Percentiles rank a stretch among this genome's conserved stretches.
These are phyloP conservation scores for Agapostemon virescens DNA, from an alignment of 2,888 invertebrate species.

Conservation along the genomic window DNA sequence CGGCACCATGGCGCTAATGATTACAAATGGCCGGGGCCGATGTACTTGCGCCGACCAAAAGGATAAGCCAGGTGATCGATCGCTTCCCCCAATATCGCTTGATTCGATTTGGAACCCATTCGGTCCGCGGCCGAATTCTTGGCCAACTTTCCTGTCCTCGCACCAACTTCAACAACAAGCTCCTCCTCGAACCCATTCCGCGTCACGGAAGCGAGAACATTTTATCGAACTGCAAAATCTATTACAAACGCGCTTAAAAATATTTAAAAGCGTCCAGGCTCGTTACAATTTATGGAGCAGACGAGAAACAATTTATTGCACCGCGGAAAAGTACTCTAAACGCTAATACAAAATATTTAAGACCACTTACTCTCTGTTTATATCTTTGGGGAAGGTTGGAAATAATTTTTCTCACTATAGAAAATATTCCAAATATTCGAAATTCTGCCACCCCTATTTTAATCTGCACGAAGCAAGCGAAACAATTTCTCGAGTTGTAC, in stretches of 20 bases:
- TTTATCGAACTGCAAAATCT: too few species aligned
- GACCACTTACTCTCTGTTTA: too few species aligned
- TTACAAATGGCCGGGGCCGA: constrained; percentile 72
- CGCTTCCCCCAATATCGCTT: constrained; percentile 63
- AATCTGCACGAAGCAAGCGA: constrained; percentile 14
- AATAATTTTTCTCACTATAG: too few species aligned
- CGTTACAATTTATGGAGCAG: too few species aligned
- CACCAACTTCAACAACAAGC: not conserved
- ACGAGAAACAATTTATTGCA: too few species aligned
- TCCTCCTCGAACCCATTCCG: not conserved
- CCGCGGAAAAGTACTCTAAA: too few species aligned
- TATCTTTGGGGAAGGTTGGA: too few species aligned
- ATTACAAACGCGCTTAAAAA: not conserved
- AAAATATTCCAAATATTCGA: too few species aligned
- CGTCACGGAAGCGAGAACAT: too few species aligned
- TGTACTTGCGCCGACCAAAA: constrained; percentile 62
- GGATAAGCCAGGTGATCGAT: constrained; percentile 64
- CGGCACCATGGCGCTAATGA: constrained; percentile 75
- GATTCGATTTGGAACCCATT: constrained; percentile 63
- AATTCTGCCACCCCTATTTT: too few species aligned
- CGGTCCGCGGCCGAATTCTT: constrained; percentile 45
- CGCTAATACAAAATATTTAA: too few species aligned
- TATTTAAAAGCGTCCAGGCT: too few species aligned
- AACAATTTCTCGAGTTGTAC: not conserved
- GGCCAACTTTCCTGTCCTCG: constrained; percentile 39